Percentiles rank a stretch among this genome's conserved stretches.
phyloP scores from a whole-genome alignment of 1,140 invertebrate genomes.

The Thalassaphorura encarpata region DNA sequence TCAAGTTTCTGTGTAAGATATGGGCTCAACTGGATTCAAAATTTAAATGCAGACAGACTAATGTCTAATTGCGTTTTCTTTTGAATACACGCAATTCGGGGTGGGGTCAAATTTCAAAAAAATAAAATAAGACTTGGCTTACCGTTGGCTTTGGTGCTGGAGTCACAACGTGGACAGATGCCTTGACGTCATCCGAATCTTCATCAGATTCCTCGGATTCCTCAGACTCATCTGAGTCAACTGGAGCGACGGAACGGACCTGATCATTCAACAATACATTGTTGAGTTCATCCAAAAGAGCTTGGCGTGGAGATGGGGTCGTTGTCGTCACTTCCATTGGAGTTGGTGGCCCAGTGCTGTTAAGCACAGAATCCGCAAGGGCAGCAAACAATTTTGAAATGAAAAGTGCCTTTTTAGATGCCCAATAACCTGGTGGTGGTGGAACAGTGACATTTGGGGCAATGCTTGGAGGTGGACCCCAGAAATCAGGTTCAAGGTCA shows the following conservation, averaged over 20 bases:
- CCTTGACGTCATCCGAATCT: neutral
- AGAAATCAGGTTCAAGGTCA: constrained; percentile 9
- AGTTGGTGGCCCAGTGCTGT: constrained; percentile 1
- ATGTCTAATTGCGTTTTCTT: too few relatives aligned
- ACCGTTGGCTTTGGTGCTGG: too few relatives aligned
- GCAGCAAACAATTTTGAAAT: constrained; percentile 25
- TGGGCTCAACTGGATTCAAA: neutral
- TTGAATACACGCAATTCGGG: too few relatives aligned
- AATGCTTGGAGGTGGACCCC: constrained; percentile 10
- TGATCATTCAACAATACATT: neutral
- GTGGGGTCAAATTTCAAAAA: too few relatives aligned
- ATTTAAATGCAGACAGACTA: too few relatives aligned
- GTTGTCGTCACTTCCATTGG: neutral
- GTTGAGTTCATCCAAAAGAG: constrained; percentile 1
- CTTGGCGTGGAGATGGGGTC: neutral
- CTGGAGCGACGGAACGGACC: neutral
- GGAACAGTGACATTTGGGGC: constrained; percentile 7
- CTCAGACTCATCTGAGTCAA: neutral
- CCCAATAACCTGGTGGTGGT: constrained; percentile 20
- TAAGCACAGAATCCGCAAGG: constrained; percentile 15
- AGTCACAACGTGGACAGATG: too few relatives aligned
- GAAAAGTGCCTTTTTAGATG: constrained; percentile 26
- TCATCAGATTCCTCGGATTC: constrained; percentile 1
- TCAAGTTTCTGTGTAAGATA: neutral
- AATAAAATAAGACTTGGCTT: too few relatives aligned